Percentiles rank a stretch among this genome's conserved stretches.
These are phyloP conservation scores for Hyles euphorbiae DNA, from an alignment of 1,140 invertebrate genomes.

Conservation along the genomic window DNA sequence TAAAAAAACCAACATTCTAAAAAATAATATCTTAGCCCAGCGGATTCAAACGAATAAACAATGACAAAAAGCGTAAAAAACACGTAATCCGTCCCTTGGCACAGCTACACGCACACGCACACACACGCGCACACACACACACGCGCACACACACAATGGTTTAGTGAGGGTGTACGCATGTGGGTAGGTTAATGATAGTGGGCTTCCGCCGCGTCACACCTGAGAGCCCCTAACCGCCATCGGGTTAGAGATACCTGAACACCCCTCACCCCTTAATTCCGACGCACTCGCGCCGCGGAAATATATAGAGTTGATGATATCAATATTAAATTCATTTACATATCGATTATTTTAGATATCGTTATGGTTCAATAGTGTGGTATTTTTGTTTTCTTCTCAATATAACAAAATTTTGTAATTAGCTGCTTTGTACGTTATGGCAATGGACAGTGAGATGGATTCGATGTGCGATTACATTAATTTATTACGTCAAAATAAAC, in stretches of 20 bases:
- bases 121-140: conserved; percentile 35
- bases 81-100: conserved; percentile 50
- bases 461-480: too few relatives aligned
- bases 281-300: conserved; percentile 43
- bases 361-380: too few relatives aligned
- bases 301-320: conserved; percentile 33
- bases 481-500: too few relatives aligned
- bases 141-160: conserved; percentile 43
- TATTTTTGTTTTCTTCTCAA: too few relatives aligned
- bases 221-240: conserved; percentile 68
- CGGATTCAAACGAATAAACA: too few relatives aligned
- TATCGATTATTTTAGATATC: too few relatives aligned
- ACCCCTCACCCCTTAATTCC: conserved; percentile 67
- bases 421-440: too few relatives aligned
- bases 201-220: conserved; percentile 71
- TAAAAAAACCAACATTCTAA: too few relatives aligned
- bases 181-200: conserved; percentile 71
- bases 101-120: conserved; percentile 37
- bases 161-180: conserved; percentile 52
- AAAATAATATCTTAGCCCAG: too few relatives aligned
- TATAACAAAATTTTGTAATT: too few relatives aligned
- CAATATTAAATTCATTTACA: neutral
- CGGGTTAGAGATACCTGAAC: conserved; percentile 59
- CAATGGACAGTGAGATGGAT: too few relatives aligned
- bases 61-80: conserved; percentile 17